phyloP scores from a whole-genome alignment of 2,888 invertebrate species.

The Tetragnatha montana region DNA sequence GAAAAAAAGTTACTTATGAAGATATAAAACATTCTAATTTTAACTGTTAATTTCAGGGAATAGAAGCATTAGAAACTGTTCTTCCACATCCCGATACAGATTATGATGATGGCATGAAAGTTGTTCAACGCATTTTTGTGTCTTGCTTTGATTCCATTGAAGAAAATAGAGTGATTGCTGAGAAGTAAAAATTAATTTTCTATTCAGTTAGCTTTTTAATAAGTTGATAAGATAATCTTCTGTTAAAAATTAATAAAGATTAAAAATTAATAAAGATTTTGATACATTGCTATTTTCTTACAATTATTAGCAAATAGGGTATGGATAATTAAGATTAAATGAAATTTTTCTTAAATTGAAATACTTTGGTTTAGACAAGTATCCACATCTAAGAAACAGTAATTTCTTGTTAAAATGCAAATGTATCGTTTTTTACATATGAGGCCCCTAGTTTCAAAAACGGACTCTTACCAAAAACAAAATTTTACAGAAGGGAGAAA shows the following conservation, averaged over 20 bases:
- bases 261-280: neutral
- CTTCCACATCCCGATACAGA: conserved; percentile 81
- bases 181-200: conserved; percentile 34
- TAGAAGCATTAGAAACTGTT: conserved; percentile 81
- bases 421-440: no score
- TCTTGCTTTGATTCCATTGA: conserved; percentile 87
- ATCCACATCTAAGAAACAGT: no score
- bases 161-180: conserved; percentile 78
- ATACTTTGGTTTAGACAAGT: no score
- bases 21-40: neutral
- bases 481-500: no score
- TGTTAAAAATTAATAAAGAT: neutral
- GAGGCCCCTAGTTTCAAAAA: no score
- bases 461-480: no score
- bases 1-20: neutral
- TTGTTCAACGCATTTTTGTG: conserved; percentile 87
- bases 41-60: conserved; percentile 76
- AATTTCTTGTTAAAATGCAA: no score
- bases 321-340: no score
- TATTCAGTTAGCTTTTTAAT: no score
- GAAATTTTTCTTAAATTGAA: no score
- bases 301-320: no score
- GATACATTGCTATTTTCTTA: neutral
- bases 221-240: no score
- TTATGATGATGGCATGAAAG: conserved; percentile 80